Evolutionary conservation across 2,888 invertebrate genomes (phyloP).

Genomic region (Cacoxenus indagator): DNA sequence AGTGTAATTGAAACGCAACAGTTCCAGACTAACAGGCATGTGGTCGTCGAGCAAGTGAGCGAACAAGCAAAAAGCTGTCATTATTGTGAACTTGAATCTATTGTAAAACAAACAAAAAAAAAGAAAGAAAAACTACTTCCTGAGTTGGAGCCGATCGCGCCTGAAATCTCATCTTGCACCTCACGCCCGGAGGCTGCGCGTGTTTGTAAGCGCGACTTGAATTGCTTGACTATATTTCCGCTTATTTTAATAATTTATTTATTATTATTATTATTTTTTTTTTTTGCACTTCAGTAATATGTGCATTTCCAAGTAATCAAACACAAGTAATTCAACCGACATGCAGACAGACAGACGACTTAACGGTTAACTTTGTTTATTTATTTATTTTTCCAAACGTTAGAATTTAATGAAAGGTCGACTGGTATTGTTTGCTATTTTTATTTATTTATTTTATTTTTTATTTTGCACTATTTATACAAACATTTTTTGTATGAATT

Average conservation of each 20-base stretch:
- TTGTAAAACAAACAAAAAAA: neutral
- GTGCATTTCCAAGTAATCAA: no score
- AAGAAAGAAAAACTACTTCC: neutral
- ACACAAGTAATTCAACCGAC: no score
- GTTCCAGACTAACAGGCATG: neutral
- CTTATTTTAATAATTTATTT: neutral
- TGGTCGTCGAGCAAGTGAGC: neutral
- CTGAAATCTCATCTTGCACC: neutral
- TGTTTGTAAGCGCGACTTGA: neutral
- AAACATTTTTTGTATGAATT: no score
- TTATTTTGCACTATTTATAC: no score
- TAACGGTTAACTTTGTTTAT: conserved; percentile 1
- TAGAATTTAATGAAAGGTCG: conserved; percentile 6
- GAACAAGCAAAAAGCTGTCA: neutral
- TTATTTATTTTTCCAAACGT: no score
- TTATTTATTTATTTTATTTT: no score
- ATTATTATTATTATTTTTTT: neutral
- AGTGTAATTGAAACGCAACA: neutral
- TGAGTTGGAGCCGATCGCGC: neutral
- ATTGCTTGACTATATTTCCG: neutral
- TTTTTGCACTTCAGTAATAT: no score
- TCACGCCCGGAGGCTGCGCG: conserved; percentile 29
- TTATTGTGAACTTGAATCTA: conserved; percentile 11
- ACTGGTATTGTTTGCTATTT: conserved; percentile 6
- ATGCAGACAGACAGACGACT: neutral